Evolutionary conservation across 1,140 invertebrate genomes (phyloP), one percentile per base, ranked within the genome.

Genomic region (Leptopilina boulardi): DNA sequence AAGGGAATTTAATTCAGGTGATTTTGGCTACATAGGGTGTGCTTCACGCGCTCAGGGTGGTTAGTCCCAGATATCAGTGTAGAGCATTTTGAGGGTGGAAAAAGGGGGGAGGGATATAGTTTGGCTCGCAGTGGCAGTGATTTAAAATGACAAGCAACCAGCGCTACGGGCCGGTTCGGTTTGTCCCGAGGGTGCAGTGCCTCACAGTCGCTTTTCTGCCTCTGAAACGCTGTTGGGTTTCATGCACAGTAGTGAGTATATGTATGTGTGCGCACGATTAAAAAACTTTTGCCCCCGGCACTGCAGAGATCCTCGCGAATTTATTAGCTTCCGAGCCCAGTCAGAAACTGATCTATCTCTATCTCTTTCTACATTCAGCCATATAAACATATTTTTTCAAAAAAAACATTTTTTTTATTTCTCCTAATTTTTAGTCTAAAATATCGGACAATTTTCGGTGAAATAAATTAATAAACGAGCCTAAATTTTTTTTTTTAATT

Each of bases 71-170:
- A 66, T 79, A 71, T 3, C 71, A 38, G n/a, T n/a, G n/a, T n/a
- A 8, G 34, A 38, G 5, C 30, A 8, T 38, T 38, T 38, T 6
- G 34, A 38, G 34, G 34, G 34, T 38, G 34, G 54, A 56, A 76
- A 74, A 75, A 73, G 78, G 77, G 77, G 51, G 77, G 74, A 44
- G 76, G 75, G 51, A 74, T 42, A 56, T 18, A 71, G 70, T 76
- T 73, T 73, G 76, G 78, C 26, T 30, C 26, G 77, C 78, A 77
- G 76, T 81, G 83, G 80, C 80, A 81, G 83, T 81, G 81, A 84
- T 84, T 84, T 84, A 83, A 84, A 84, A 84, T 84, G 83, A 84
- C 83, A 84, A 84, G 83, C 81, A 83, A 80, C 77, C 81, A 79
- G 77, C 77, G 78, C 81, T 79, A 78, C 80, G 80, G 81, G 77